phyloP scores from a whole-genome alignment of 2,888 invertebrate genomes.

The Aphelenchoides bicaudatus region DNA sequence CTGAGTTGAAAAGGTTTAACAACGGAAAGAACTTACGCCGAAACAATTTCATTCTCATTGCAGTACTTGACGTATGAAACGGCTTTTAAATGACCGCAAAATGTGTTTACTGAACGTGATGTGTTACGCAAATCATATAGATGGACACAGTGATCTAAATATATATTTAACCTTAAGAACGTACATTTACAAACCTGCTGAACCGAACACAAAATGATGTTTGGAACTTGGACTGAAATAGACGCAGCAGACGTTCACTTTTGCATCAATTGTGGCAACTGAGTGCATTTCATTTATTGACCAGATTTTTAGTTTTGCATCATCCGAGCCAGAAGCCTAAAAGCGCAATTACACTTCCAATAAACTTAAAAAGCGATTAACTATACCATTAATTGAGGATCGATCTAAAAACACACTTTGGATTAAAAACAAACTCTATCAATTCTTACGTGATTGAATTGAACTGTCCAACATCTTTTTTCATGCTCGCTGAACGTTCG shows the following conservation, averaged over 20 bases:
- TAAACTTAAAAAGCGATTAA: too few species aligned
- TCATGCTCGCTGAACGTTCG: conserved; percentile 77
- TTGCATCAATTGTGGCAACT: conserved; percentile 81
- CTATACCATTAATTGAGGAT: conserved; percentile 79
- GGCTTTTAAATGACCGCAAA: conserved; percentile 85
- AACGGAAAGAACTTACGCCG: conserved; percentile 67
- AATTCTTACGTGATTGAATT: conserved; percentile 86
- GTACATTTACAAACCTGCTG: conserved; percentile 68
- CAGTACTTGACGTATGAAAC: conserved; percentile 90
- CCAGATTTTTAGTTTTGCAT: conserved; percentile 76
- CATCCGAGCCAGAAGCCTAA: conserved; percentile 90
- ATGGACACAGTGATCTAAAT: conserved; percentile 83
- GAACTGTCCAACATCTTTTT: conserved; percentile 90
- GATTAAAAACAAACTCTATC: too few species aligned
- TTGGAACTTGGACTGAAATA: conserved; percentile 81
- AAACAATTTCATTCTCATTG: conserved; percentile 78
- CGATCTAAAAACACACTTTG: too few species aligned
- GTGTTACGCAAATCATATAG: conserved; percentile 86
- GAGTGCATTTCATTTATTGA: conserved; percentile 80
- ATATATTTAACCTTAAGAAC: conserved; percentile 14
- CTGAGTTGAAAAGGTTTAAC: neutral
- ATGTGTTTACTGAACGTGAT: conserved; percentile 75
- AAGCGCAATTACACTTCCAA: too few species aligned
- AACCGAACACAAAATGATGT: conserved; percentile 85
- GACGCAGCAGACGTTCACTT: conserved; percentile 91